These are phyloP conservation scores for Chelonoidis abingdonii DNA, from an alignment of 2,113 vertebrate species.

Conservation along the genomic window DNA sequence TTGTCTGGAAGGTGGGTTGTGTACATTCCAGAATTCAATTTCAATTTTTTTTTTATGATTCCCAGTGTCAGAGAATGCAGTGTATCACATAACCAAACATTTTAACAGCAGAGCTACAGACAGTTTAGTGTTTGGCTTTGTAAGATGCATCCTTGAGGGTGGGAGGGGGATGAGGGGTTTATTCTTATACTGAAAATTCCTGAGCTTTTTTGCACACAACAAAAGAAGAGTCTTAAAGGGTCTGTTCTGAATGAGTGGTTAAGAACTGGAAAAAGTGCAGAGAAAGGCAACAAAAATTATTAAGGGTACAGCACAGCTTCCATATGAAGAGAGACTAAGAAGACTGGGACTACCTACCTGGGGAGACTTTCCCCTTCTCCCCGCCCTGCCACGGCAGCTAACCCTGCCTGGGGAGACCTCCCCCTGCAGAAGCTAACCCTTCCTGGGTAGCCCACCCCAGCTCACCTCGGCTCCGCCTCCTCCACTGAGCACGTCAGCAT, in stretches of 20 bases:
- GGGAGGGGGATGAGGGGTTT: not conserved
- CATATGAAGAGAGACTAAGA: not conserved
- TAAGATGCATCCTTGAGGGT: conserved; percentile 25
- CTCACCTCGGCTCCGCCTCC: too few species aligned
- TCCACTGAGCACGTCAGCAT: too few species aligned
- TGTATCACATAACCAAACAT: conserved; percentile 51
- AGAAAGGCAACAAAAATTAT: not conserved
- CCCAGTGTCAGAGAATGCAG: conserved; percentile 14
- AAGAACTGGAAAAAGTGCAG: not conserved
- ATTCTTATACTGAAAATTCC: conserved; percentile 44
- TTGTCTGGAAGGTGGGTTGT: conserved; percentile 48
- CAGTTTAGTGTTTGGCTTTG: conserved; percentile 48
- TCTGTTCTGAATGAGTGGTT: not conserved
- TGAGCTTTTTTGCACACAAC: conserved; percentile 20
- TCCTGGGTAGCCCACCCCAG: too few species aligned
- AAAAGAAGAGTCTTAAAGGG: conserved; percentile 27
- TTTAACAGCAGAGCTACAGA: conserved; percentile 48
- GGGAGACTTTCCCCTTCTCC: too few species aligned
- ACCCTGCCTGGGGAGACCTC: too few species aligned
- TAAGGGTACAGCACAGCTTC: not conserved
- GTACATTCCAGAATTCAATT: conserved; percentile 53
- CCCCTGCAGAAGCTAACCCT: too few species aligned
- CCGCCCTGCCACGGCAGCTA: too few species aligned
- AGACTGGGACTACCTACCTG: not conserved
- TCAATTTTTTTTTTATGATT: conserved; percentile 52